Conservation (phyloP, 2,797 vertebrate species). For the Tangara arthus region DNA sequence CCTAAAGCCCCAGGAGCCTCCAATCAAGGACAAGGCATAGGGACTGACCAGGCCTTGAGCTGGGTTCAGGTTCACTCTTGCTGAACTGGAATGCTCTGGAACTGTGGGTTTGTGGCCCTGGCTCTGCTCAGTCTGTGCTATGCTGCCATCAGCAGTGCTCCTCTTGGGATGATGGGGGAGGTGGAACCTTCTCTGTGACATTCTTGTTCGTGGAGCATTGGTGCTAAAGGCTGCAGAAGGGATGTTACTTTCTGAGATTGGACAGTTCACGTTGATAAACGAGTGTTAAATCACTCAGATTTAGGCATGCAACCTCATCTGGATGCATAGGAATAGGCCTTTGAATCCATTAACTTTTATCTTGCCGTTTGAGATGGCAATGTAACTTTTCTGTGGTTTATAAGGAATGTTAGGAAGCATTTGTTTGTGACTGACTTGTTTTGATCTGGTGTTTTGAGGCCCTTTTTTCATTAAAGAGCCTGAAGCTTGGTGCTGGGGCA, state of each 20-base stretch:
- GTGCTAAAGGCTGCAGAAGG: neutral
- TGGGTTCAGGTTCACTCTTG: neutral
- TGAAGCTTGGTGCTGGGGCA: neutral
- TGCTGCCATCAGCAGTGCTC: neutral
- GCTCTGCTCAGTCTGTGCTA: neutral
- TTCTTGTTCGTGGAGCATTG: neutral
- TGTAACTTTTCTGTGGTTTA: neutral
- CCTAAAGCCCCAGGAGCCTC: accelerated
- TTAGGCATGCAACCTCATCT: neutral
- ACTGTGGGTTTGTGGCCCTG: accelerated
- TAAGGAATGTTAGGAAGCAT: neutral
- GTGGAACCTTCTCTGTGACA: neutral
- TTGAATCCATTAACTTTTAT: constrained; percentile 26
- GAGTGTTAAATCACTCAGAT: neutral
- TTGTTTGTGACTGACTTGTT: neutral
- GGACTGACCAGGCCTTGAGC: neutral
- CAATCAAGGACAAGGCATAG: neutral
- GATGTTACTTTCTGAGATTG: neutral
- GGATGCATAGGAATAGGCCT: accelerated
- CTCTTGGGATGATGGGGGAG: neutral
- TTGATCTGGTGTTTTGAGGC: neutral
- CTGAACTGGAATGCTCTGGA: neutral
- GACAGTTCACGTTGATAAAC: neutral
- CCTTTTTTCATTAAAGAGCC: neutral
- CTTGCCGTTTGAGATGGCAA: neutral